Conservation (phyloP, 2,888 invertebrate genomes). For the Drosophila kuntzei region DNA sequence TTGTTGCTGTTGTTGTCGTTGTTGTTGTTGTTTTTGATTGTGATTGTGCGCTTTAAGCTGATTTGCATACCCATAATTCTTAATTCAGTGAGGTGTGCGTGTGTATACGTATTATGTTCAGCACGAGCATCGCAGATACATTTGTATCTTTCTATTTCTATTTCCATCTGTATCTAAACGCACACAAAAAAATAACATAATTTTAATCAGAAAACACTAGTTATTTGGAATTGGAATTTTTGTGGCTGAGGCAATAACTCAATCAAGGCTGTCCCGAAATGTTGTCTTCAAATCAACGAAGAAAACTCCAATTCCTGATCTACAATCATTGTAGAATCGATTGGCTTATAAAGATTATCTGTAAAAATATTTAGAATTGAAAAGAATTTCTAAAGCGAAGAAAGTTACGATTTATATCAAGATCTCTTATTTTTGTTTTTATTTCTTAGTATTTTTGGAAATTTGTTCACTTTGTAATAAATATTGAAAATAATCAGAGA, state of each 20-base stretch:
- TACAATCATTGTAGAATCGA: too few species aligned
- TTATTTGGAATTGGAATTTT: constrained; percentile 46
- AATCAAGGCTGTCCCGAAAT: constrained; percentile 16
- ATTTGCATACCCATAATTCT: constrained; percentile 79
- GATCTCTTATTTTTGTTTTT: too few species aligned
- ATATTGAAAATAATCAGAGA: too few species aligned
- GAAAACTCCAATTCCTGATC: too few species aligned
- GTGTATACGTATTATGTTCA: constrained; percentile 53
- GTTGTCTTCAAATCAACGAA: background rate
- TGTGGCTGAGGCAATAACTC: constrained; percentile 9
- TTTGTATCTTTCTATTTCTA: constrained; percentile 33
- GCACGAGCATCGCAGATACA: constrained; percentile 47
- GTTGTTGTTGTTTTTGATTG: constrained; percentile 70
- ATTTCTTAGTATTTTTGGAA: too few species aligned
- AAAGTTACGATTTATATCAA: too few species aligned
- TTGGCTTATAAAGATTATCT: too few species aligned
- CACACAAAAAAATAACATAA: constrained; percentile 42
- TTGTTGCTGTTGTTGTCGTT: constrained; percentile 53
- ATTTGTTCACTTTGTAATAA: too few species aligned
- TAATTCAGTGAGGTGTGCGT: constrained; percentile 64
- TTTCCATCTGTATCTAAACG: constrained; percentile 18
- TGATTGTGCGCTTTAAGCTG: constrained; percentile 80
- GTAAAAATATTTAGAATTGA: too few species aligned
- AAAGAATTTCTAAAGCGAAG: too few species aligned
- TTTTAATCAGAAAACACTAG: constrained; percentile 69